Evolutionary conservation across 2,888 invertebrate species (phyloP).

Genomic region (Fragum whitleyi): DNA sequence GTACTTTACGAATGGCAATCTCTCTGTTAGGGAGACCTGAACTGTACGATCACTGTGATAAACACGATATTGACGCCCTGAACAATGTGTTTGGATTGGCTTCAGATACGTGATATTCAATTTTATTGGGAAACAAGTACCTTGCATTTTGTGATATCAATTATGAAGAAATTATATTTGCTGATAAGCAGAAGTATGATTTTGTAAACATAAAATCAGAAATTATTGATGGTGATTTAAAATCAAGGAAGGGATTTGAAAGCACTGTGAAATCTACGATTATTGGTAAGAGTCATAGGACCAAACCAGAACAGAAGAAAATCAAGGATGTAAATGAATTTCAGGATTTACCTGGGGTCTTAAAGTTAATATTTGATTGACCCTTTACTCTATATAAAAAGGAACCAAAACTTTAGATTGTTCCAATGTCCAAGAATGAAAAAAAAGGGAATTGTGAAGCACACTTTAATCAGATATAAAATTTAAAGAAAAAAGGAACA

Average conservation of each 20-base stretch:
- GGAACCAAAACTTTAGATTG: neutral
- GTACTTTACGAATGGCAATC: conserved; percentile 94
- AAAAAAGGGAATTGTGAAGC: no score
- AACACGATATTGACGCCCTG: conserved; percentile 84
- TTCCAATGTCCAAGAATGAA: no score
- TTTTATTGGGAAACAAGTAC: neutral
- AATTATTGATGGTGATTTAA: neutral
- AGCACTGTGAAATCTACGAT: neutral
- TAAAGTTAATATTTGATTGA: conserved; percentile 37
- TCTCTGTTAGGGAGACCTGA: conserved; percentile 90
- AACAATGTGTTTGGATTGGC: conserved; percentile 83
- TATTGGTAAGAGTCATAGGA: neutral
- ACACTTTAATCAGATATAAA: no score
- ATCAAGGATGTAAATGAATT: no score
- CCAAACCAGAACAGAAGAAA: neutral
- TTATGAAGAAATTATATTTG: neutral
- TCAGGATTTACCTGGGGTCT: conserved; percentile 20
- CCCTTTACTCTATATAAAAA: neutral
- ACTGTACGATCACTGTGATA: conserved; percentile 87
- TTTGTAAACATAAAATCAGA: neutral
- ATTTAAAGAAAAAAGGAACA: no score
- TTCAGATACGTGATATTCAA: conserved; percentile 58
- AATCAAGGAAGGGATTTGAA: neutral
- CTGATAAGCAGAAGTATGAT: neutral
- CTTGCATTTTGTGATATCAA: neutral